These are phyloP conservation scores for Orestias chungarensis DNA, from an alignment of 2,797 vertebrate species.

Conservation along the genomic window DNA sequence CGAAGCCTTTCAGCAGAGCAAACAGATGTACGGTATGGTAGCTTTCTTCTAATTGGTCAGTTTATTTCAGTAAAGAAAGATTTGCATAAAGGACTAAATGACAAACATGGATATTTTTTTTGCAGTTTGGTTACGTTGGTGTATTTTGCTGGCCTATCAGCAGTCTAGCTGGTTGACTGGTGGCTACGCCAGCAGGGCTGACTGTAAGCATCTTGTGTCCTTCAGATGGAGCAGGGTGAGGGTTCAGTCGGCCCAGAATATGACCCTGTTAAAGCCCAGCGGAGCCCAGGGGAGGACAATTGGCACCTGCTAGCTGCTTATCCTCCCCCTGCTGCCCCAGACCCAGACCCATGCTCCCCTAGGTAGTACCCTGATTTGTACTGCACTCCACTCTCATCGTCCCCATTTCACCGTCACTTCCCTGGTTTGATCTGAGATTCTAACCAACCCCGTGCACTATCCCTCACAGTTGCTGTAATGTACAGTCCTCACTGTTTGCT, in stretches of 20 bases:
- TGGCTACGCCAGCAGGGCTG: slow-evolving; percentile 45
- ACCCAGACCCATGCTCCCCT: slow-evolving; percentile 75
- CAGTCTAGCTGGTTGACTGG: slow-evolving; percentile 26
- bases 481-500: slow-evolving; percentile 24
- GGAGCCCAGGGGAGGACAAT: slow-evolving; percentile 97
- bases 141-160: slow-evolving; percentile 29
- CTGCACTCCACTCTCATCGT: slow-evolving; percentile 54
- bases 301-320: slow-evolving; percentile 94
- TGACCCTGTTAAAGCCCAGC: slow-evolving; percentile 96
- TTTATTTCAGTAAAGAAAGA: not conserved
- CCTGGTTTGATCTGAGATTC: slow-evolving; percentile 32
- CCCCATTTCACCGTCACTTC: slow-evolving; percentile 30
- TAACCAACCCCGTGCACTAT: slow-evolving; percentile 40
- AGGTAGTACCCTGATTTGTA: slow-evolving; percentile 75
- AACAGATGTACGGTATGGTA: not conserved
- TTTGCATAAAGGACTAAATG: slow-evolving; percentile 20
- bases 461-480: slow-evolving; percentile 30
- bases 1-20: not conserved
- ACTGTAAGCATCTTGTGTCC: slow-evolving; percentile 84
- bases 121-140: slow-evolving; percentile 35
- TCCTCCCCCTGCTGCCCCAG: slow-evolving; percentile 78
- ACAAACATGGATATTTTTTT: slow-evolving; percentile 29
- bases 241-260: slow-evolving; percentile 97
- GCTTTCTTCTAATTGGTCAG: not conserved
- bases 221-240: slow-evolving; percentile 98